Evolutionary conservation across 2,113 vertebrate genomes (phyloP).

Genomic region (Pseudorectes ferrugineus): DNA sequence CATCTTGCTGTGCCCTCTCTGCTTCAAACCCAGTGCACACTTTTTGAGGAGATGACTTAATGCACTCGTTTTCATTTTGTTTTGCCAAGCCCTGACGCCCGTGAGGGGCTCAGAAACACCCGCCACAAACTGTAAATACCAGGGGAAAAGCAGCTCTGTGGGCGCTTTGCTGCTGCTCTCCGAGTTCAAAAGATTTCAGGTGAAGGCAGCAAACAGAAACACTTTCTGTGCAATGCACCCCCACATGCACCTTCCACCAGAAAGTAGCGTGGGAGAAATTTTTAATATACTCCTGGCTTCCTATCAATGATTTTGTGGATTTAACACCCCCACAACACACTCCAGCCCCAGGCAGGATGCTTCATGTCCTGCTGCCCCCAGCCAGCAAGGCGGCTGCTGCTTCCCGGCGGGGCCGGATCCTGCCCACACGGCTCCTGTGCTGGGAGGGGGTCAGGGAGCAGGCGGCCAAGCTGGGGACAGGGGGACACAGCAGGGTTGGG

Average conservation of each 20-base stretch:
- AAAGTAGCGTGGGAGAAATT: constrained; percentile 17
- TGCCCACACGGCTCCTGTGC: neutral
- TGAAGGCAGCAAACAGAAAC: constrained; percentile 7
- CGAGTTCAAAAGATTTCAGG: neutral
- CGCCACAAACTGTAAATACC: neutral
- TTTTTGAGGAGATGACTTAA: neutral
- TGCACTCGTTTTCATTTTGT: fast-evolving
- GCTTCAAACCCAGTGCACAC: neutral
- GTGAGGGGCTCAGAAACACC: neutral
- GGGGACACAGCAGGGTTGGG: fast-evolving
- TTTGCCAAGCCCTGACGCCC: neutral
- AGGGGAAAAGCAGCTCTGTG: neutral
- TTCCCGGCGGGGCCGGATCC: fast-evolving
- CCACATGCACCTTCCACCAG: neutral
- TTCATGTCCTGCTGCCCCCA: neutral
- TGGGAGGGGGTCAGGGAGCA: neutral
- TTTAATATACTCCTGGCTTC: constrained; percentile 45
- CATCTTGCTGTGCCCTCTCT: neutral
- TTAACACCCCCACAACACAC: neutral
- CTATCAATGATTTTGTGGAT: neutral
- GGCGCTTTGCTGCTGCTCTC: neutral
- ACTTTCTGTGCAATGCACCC: neutral
- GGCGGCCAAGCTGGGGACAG: fast-evolving
- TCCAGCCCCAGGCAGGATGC: neutral
- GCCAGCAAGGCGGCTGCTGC: neutral